These are phyloP conservation scores for Drosophila punjabiensis DNA, from an alignment of 1,140 invertebrate genomes.

Conservation along the genomic window DNA sequence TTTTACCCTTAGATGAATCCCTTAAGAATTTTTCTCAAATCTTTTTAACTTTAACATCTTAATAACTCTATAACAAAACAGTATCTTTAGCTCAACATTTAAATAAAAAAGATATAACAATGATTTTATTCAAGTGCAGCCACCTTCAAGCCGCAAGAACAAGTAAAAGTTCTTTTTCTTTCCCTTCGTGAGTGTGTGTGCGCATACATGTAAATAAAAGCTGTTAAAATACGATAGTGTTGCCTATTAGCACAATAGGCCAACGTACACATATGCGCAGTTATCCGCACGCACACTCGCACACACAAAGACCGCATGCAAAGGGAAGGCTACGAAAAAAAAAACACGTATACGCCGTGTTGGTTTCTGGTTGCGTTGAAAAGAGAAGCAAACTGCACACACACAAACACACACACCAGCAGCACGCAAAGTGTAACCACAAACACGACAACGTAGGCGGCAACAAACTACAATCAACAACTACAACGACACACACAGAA, in stretches of 20 bases:
- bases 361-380: constrained; percentile 31
- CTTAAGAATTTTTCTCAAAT: neutral
- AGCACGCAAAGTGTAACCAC: constrained; percentile 73
- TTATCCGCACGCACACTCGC: constrained; percentile 24
- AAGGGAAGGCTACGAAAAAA: constrained; percentile 39
- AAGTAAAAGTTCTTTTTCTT: constrained; percentile 39
- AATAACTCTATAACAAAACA: neutral
- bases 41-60: neutral
- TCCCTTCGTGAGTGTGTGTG: constrained; percentile 3
- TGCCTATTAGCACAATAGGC: constrained; percentile 81
- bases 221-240: constrained; percentile 83
- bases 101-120: neutral
- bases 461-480: constrained; percentile 68
- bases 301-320: constrained; percentile 50
- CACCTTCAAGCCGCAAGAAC: neutral
- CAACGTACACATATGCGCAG: constrained; percentile 54
- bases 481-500: constrained; percentile 30
- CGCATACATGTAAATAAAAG: constrained; percentile 69
- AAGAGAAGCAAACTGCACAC: constrained; percentile 21
- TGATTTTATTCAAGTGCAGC: constrained; percentile 22
- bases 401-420: constrained; percentile 32
- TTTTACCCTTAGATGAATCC: neutral
- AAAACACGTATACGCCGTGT: constrained; percentile 42
- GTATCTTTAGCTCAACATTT: neutral
- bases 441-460: constrained; percentile 72